Evolutionary conservation across 53 echinoderm and acorn worm species (phyloP), one percentile per base, ranked within the genome.

Genomic region (Stichopus horrens): DNA sequence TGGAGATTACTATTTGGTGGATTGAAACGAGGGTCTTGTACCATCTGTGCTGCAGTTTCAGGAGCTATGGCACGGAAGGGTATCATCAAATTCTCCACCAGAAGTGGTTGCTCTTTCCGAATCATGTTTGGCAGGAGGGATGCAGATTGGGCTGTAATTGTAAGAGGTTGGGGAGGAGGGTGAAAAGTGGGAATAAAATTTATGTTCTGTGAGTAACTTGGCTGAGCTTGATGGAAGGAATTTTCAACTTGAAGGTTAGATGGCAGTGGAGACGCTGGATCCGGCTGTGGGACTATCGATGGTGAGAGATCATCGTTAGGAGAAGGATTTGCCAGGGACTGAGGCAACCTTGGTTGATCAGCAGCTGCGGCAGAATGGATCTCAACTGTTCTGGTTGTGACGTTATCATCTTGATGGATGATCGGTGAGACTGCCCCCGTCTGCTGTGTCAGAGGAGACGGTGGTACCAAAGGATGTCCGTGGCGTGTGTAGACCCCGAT

Each of bases 31-130:
- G 63, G 68, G 65, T 85, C 67, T 52, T 85, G 85, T 4, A 85
- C 85, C 85, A 85, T 85, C 85, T 85, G 85, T 5, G 85, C 85
- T 21, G 85, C 65, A 9, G 85, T 85, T 52, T 85, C 85, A 52
- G 85, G 85, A 18, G 23, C 52, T 52, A 85, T 22, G 5, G 85
- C 85, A 52, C 85, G 85, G n/a, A 85, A 66, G 5, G 85, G 85
- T 9, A 85, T 85, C 85, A 85, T 85, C 55, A 83, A 58, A 52
- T 85, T 85, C 52, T 85, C 85, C 14, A 85, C 65, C 52, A 85
- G 14, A 5, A 85, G 58, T 5, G 85, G 85, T 7, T 85, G 85
- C 67, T 85, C 85, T 66, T 85, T 85, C 10, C 85, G 63, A 67
- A 85, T 85, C 85, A 85, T 67, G 65, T 85, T 85, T 7, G 85